phyloP scores from a whole-genome alignment of 2,888 invertebrate genomes.

The Acrobasis suavella region DNA sequence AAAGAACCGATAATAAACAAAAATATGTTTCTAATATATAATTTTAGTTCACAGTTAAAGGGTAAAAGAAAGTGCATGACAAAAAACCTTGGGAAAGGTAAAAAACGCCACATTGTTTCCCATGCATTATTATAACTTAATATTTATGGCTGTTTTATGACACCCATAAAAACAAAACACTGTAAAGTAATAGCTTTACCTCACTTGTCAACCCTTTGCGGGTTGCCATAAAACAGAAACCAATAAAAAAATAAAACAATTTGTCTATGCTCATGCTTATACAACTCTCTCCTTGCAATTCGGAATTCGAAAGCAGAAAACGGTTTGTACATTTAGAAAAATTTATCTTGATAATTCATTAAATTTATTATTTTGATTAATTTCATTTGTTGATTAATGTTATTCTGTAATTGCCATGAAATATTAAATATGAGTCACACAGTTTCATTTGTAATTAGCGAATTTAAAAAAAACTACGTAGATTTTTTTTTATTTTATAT shows the following conservation, averaged over 20 bases:
- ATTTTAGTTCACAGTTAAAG: slow-evolving; percentile 26
- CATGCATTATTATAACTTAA: slow-evolving; percentile 35
- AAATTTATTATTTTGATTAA: too few species aligned
- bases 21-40: neutral
- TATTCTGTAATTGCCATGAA: too few species aligned
- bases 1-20: too few species aligned
- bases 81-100: slow-evolving; percentile 25
- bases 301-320: neutral
- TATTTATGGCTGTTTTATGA: slow-evolving; percentile 43
- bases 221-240: slow-evolving; percentile 35
- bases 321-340: neutral
- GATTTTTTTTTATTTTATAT: too few species aligned
- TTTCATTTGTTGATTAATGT: too few species aligned
- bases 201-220: slow-evolving; percentile 43
- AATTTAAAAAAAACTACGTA: too few species aligned
- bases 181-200: slow-evolving; percentile 27
- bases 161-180: slow-evolving; percentile 40
- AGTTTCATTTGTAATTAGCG: too few species aligned
- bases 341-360: too few species aligned
- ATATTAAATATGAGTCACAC: too few species aligned
- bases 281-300: neutral
- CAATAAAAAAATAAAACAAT: slow-evolving; percentile 21
- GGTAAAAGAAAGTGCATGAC: slow-evolving; percentile 18
- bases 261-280: slow-evolving; percentile 7
- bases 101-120: slow-evolving; percentile 35